Conservation (phyloP, 1,140 invertebrate species). For the Epicauta chinensis region DNA sequence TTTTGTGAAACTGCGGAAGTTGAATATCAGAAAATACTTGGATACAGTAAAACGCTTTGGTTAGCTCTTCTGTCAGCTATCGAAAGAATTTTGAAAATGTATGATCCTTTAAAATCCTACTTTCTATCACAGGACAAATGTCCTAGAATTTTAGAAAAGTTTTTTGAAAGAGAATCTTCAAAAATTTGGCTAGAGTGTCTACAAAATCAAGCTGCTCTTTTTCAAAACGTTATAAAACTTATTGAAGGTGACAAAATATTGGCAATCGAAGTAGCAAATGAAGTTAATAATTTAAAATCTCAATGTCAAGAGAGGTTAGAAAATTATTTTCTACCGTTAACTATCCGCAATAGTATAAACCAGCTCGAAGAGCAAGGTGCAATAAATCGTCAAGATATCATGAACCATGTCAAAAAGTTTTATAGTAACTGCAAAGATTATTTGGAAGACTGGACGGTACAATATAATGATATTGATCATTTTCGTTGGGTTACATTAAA, state of each 20-base stretch:
- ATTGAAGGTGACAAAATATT: no score
- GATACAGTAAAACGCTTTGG: constrained; percentile 21
- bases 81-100: constrained; percentile 30
- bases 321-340: constrained; percentile 11
- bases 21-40: constrained; percentile 16
- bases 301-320: constrained; percentile 10
- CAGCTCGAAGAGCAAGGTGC: constrained; percentile 12
- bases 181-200: constrained; percentile 4
- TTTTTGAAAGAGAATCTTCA: constrained; percentile 1
- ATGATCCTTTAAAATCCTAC: constrained; percentile 29
- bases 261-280: no score
- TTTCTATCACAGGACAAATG: constrained; percentile 31
- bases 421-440: constrained; percentile 15
- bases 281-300: no score
- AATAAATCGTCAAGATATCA: constrained; percentile 12
- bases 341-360: constrained; percentile 8
- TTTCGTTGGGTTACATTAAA: constrained; percentile 12
- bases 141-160: constrained; percentile 18
- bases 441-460: constrained; percentile 14
- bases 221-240: constrained; percentile 11
- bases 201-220: constrained; percentile 5
- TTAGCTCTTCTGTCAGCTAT: constrained; percentile 25
- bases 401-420: constrained; percentile 16
- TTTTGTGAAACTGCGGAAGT: constrained; percentile 34
- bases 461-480: constrained; percentile 16